These are phyloP conservation scores for Phrynocephalus versicolor DNA, from an alignment of 2,113 vertebrate genomes.

Conservation along the genomic window DNA sequence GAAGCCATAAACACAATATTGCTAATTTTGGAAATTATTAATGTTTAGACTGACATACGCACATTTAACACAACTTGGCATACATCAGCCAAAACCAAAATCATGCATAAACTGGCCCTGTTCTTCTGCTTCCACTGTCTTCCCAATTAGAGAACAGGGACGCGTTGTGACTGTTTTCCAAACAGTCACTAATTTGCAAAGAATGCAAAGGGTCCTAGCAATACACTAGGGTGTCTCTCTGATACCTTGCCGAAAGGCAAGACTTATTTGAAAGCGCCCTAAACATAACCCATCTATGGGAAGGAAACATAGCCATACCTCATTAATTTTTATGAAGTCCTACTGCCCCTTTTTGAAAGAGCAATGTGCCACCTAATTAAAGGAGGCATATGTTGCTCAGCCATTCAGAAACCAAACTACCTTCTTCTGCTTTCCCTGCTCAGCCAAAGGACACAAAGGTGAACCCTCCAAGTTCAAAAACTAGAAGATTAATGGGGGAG, in stretches of 20 bases:
- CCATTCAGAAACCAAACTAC: neutral
- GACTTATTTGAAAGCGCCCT: neutral
- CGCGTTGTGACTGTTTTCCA: neutral
- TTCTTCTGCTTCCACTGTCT: no score
- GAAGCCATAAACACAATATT: no score
- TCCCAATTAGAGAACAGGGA: neutral
- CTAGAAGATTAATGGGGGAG: constrained; percentile 6
- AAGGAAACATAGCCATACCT: neutral
- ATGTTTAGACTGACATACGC: no score
- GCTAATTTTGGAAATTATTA: no score
- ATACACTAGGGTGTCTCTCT: neutral
- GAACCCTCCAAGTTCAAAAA: constrained; percentile 31
- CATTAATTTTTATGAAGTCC: constrained; percentile 10
- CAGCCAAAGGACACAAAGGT: neutral
- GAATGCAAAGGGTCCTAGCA: neutral
- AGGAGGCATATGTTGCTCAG: constrained; percentile 27
- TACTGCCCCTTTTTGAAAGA: neutral
- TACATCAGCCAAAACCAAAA: no score
- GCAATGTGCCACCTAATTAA: constrained; percentile 4
- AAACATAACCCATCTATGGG: neutral
- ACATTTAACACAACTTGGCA: no score
- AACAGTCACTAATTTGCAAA: neutral
- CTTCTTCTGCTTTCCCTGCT: neutral
- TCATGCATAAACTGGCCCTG: neutral
- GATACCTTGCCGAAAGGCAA: neutral